Conservation (phyloP, 2,797 vertebrate genomes). For the Hydrolagus colliei region DNA sequence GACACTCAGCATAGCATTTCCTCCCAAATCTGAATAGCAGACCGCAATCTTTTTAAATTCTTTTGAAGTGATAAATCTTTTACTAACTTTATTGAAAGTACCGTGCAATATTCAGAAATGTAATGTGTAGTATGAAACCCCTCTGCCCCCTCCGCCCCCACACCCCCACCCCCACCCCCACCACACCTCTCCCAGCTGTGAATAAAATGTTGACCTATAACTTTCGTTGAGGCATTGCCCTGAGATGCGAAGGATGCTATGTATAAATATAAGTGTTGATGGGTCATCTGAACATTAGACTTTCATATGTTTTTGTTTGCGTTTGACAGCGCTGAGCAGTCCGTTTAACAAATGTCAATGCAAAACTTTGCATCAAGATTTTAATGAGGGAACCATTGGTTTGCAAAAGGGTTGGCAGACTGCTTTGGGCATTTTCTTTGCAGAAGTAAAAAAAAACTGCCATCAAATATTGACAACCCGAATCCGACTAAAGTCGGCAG, state of each 20-base stretch:
- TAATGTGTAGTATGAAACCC: background rate
- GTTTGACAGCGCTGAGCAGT: background rate
- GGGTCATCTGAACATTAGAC: background rate
- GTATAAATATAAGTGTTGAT: too few relatives aligned
- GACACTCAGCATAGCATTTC: too few relatives aligned
- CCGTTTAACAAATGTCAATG: background rate
- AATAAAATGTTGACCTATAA: too few relatives aligned
- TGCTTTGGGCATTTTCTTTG: background rate
- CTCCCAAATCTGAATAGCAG: background rate
- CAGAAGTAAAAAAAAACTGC: background rate
- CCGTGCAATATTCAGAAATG: background rate
- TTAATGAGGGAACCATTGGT: background rate
- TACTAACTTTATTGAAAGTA: constrained; percentile 1
- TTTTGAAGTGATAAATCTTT: background rate
- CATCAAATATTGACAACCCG: background rate
- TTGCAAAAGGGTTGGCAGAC: background rate
- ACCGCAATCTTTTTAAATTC: background rate
- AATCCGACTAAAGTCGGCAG: background rate
- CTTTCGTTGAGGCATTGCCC: too few relatives aligned
- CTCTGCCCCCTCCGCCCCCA: background rate
- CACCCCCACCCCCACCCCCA: background rate
- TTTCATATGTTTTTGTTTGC: background rate
- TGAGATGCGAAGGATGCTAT: too few relatives aligned
- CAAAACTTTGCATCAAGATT: background rate
- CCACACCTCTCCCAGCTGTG: background rate